Base-by-base conservation (phyloP, 2,113 vertebrate genomes). In the Nettapus auritus region DNA sequence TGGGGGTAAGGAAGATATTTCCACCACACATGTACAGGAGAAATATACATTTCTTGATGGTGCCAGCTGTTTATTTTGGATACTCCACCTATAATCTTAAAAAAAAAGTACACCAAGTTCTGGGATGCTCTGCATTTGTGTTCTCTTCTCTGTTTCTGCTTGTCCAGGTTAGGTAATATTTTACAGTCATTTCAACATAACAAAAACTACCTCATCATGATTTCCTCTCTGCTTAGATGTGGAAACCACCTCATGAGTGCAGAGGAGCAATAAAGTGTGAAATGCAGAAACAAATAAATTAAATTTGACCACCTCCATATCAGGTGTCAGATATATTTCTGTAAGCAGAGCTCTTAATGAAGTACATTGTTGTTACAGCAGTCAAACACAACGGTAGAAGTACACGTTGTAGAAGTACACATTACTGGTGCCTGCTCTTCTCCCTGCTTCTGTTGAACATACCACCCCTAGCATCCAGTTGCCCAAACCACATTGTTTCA, bases 231-330 rank as follows among this genome's bases (percentile, higher is more conserved):
- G 44, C 44, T 86, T 40, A 17, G 25, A 48, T 77, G 67, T 73
- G 70, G 81, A 95, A 88, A 89, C 62, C 77, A 82, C 59, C 67
- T 77, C 82, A 59, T 25, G 15, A 46, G 28, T 9, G 25, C 17
- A 3, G 67, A 29, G 76, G 56, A 84, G 63, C 87, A 63, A 15
- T 38, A 25, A 82, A 40, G 53, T 42, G 55, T 89, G 89, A 94
- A 91, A 69, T 12, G 44, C 67, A 89, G 71, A 89, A 80, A 29
- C 81, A 92, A 73, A 62, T 7, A 82, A 73, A 82, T 48, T 38
- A 57, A 87, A 50, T 55, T 82, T 64, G 57, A 62, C 33, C 34
- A 71, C 48, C 15, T 84, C 70, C 31, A 4, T n/a, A 18, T 6
- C 15, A 21, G 33, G n/a, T 52, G 21, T 6, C 11, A 87, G 87